phyloP scores from a whole-genome alignment of 2,797 vertebrate genomes.

The Pseudochaenichthys georgianus region DNA sequence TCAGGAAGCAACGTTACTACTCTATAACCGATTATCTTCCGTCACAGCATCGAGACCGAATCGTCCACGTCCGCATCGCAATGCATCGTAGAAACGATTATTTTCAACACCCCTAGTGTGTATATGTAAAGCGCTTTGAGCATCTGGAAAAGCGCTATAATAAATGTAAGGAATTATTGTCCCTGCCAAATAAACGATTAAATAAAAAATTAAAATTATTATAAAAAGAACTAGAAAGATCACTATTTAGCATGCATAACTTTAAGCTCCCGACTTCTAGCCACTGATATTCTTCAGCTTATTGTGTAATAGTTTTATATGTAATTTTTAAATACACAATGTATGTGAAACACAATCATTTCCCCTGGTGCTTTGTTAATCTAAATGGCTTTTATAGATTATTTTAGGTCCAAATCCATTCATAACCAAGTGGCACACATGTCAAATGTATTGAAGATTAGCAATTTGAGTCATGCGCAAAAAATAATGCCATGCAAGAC shows the following conservation, averaged over 20 bases:
- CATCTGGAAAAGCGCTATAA: too few species aligned
- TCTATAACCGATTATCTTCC: too few species aligned
- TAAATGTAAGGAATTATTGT: too few species aligned
- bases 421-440: not conserved
- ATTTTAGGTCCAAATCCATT: slow-evolving; percentile 9
- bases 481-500: not conserved
- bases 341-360: not conserved
- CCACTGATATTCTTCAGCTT: slow-evolving; percentile 1
- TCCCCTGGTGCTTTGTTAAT: not conserved
- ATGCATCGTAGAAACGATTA: too few species aligned
- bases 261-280: not conserved
- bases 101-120: too few species aligned
- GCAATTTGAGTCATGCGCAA: not conserved
- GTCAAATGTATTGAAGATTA: not conserved
- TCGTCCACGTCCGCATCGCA: too few species aligned
- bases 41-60: too few species aligned
- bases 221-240: not conserved
- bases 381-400: not conserved
- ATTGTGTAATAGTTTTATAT: not conserved
- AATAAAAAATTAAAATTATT: not conserved
- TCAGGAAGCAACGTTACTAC: too few species aligned
- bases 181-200: too few species aligned
- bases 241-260: not conserved
- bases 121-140: too few species aligned
- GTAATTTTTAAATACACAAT: not conserved